Evolutionary conservation across 2,888 invertebrate species (phyloP), one percentile per base, ranked within the genome.

Genomic region (Eulithis testata): DNA sequence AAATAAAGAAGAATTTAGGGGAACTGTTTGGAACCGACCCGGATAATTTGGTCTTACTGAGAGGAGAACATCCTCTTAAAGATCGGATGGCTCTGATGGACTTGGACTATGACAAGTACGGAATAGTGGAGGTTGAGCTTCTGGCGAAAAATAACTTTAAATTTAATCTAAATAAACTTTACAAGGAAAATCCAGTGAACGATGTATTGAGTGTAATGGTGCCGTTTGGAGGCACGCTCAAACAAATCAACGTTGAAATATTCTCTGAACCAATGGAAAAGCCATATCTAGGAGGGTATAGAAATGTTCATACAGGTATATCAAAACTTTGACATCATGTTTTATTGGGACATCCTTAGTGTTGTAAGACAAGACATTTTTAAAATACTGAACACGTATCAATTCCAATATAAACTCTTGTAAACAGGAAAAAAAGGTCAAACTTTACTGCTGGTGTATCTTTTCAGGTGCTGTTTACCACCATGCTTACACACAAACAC

Each of bases 401-500:
- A 21, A 21, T 21, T 21, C 21, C 21, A 21, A 21, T 21, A 21
- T 2, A 31, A 31, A 31, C 3, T 31, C 6, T 4, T 31, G 31
- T 2, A 31, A 31, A 31, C 4, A 6, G 6, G 31, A 31, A 31
- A 31, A 31, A 31, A 31, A 5, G 31, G 4, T 31, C 2, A 5
- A 31, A 31, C 4, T 5, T 6, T 31, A 31, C 31, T 5, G 31
- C 31, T 40, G 40, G 5, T 11, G 8, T 40, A 40, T 40, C 9
- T 12, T 84, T 79, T 65, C 76, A 94, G 94, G 92, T 57, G 85
- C 94, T 8, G 94, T 96, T 76, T 98, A 96, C 82, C 95, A 97
- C 75, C 96, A 98, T 87, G 98, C 97, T 3, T 95, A 94, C 70
- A 95, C 97, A 0, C 98, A 98, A 90, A 98, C 98, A 4, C 95